phyloP scores from a whole-genome alignment of 2,113 vertebrate genomes.

The Cochlearius cochlearius region DNA sequence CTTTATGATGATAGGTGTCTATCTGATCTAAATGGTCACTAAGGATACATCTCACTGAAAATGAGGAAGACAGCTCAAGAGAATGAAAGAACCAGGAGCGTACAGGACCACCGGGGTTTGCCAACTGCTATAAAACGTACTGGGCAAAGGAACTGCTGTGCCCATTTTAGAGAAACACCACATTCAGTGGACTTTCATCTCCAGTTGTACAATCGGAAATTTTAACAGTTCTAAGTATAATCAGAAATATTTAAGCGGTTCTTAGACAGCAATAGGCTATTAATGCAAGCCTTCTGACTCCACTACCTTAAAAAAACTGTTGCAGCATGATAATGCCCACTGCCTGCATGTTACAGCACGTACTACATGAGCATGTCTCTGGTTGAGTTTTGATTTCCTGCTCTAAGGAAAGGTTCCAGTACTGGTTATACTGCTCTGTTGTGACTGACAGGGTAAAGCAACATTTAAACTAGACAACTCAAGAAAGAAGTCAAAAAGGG shows the following conservation, averaged over 20 bases:
- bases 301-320: background rate
- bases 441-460: background rate
- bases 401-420: background rate
- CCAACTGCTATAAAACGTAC: background rate
- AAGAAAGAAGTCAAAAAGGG: background rate
- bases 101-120: fast-evolving
- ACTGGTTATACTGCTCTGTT: background rate
- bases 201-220: background rate
- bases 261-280: background rate
- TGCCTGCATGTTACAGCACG: background rate
- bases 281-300: background rate
- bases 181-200: background rate
- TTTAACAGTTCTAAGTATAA: background rate
- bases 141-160: background rate
- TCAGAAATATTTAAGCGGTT: background rate
- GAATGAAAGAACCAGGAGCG: background rate
- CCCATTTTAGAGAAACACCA: background rate
- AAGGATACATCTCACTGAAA: background rate
- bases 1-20: background rate
- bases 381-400: background rate
- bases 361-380: background rate
- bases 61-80: background rate
- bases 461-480: background rate
- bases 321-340: background rate
- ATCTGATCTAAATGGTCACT: background rate